Conservation (phyloP, 2,888 invertebrate genomes). For the Trilocha varians region DNA sequence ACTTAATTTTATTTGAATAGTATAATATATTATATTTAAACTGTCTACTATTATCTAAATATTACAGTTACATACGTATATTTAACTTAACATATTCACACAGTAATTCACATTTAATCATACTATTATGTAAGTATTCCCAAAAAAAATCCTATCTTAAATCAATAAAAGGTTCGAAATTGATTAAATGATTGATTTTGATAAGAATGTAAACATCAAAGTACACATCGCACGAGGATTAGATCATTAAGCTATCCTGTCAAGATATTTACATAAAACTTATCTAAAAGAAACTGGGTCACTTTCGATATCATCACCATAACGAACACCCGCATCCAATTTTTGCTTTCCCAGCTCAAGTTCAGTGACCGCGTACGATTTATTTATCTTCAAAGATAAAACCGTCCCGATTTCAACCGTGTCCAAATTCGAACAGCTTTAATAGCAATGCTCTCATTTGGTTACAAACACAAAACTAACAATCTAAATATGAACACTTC, state of each 20-base stretch:
- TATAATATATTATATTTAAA: too few relatives aligned
- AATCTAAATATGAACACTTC: conserved; percentile 42
- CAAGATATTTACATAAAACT: neutral
- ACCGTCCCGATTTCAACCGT: conserved; percentile 35
- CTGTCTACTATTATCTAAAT: too few relatives aligned
- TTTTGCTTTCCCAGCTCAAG: conserved; percentile 25
- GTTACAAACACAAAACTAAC: conserved; percentile 32
- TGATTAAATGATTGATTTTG: too few relatives aligned
- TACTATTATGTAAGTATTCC: too few relatives aligned
- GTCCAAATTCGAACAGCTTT: conserved; percentile 38
- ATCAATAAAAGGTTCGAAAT: too few relatives aligned
- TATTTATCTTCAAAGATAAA: conserved; percentile 49
- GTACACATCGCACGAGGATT: too few relatives aligned
- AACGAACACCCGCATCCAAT: conserved; percentile 8
- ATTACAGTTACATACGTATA: too few relatives aligned
- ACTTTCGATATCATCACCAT: conserved; percentile 11
- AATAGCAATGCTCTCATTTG: conserved; percentile 26
- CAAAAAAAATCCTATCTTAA: too few relatives aligned
- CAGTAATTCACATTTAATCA: too few relatives aligned
- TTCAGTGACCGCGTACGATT: conserved; percentile 30
- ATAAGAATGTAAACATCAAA: too few relatives aligned
- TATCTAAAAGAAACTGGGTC: conserved; percentile 2
- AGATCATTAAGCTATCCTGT: neutral
- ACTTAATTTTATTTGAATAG: too few relatives aligned
- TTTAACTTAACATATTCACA: too few relatives aligned